A percentile compares a stretch with the other conserved stretches of the same genome.
phyloP scores from a whole-genome alignment of 2,113 vertebrate species.

The Rallus limicola region DNA sequence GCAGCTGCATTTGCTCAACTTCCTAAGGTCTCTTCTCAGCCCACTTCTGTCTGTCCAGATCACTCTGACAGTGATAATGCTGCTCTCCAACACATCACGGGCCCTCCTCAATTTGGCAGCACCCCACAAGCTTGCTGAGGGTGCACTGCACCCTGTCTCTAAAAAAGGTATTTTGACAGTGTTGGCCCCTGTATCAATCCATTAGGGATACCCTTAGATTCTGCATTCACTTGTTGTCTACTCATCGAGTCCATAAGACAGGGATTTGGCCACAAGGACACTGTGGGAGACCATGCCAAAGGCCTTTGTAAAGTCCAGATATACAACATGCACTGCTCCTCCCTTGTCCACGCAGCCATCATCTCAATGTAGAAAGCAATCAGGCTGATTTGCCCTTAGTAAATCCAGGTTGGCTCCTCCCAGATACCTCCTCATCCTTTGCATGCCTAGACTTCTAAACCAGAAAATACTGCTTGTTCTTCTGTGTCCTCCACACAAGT shows the following conservation, averaged over 20 bases:
- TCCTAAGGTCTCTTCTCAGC: neutral
- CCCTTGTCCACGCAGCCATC: neutral
- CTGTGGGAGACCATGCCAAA: neutral
- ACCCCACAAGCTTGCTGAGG: neutral
- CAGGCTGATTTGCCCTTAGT: neutral
- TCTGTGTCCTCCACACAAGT: neutral
- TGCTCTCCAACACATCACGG: neutral
- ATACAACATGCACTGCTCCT: neutral
- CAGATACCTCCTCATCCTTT: neutral
- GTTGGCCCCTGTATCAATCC: neutral
- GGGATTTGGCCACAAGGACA: neutral
- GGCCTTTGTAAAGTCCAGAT: neutral
- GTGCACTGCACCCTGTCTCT: neutral
- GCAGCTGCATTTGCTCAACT: neutral
- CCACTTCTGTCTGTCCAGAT: neutral
- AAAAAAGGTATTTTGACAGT: neutral
- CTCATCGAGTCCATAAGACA: neutral
- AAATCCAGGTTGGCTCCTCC: neutral
- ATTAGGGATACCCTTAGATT: neutral
- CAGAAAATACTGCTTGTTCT: neutral
- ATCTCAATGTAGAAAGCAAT: neutral
- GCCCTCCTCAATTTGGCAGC: neutral
- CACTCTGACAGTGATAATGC: neutral
- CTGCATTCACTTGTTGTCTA: neutral
- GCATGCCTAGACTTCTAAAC: neutral